A percentile compares a stretch with the other conserved stretches of the same genome.
Evolutionary conservation across 2,888 invertebrate genomes (phyloP).

Genomic region (Dione vanillae): DNA sequence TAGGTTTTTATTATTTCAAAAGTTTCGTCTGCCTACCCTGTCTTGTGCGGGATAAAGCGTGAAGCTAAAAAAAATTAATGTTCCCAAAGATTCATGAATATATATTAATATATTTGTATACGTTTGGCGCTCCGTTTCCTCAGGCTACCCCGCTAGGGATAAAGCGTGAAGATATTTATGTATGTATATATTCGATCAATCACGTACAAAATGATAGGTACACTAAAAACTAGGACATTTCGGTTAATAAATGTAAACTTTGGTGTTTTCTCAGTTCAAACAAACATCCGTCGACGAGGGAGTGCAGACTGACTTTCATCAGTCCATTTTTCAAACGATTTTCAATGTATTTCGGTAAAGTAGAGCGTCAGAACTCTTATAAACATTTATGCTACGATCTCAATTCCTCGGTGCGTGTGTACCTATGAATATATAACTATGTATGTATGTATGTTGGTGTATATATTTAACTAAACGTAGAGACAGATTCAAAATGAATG

Average conservation of each 20-base stretch:
- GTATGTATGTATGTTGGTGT: slow-evolving; percentile 16
- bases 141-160: too few relatives aligned
- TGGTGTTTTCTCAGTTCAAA: slow-evolving; percentile 59
- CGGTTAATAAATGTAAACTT: slow-evolving; percentile 36
- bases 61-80: too few relatives aligned
- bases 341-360: slow-evolving; percentile 68
- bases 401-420: slow-evolving; percentile 52
- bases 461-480: slow-evolving; percentile 55
- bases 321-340: slow-evolving; percentile 71
- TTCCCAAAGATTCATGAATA: too few relatives aligned
- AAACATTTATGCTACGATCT: slow-evolving; percentile 64
- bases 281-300: slow-evolving; percentile 63
- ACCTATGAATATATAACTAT: too few relatives aligned
- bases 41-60: too few relatives aligned
- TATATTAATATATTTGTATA: too few relatives aligned
- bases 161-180: too few relatives aligned
- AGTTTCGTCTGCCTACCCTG: too few relatives aligned
- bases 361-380: slow-evolving; percentile 63
- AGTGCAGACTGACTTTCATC: slow-evolving; percentile 68
- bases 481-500: slow-evolving; percentile 45
- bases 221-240: slow-evolving; percentile 56
- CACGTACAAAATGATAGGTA: too few relatives aligned
- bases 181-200: too few relatives aligned
- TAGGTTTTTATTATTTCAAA: too few relatives aligned
- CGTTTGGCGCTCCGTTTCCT: too few relatives aligned